Base-by-base conservation (phyloP, 2,113 vertebrate genomes). In the Gasterosteus aculeatus region DNA sequence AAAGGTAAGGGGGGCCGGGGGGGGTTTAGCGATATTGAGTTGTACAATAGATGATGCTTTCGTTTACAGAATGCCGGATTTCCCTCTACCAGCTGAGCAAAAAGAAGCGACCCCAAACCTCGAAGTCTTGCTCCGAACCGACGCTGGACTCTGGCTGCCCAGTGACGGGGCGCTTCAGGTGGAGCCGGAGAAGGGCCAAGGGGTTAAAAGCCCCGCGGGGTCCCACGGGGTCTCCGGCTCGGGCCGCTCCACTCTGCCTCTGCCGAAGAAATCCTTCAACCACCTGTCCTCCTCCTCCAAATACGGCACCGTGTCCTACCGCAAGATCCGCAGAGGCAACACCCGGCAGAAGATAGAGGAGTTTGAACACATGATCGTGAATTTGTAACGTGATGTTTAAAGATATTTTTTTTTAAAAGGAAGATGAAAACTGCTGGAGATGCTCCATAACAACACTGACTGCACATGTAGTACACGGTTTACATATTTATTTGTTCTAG, bases 301-400 rank as follows among this genome's bases (percentile, higher is more conserved):
- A 70, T 99, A 98, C 87, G 96, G 96, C 79, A 98, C 97, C 0
- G 95, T 97, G 88, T 99, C 97, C 63, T 99, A 98, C 83, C 93
- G 97, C 60, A 97, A 94, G 92, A 99, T 98, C 79, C 92, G 94
- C 29, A 96, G 95, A 90, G 98, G 98, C 72, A 98, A 98, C 91
- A 99, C 97, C 42, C 96, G 95, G 10, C 95, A 98, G 85, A 95
- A 95, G 79, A 97, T 98, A 3, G 95, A 97, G 19, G 95, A 96
- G 75, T 99, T 98, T 42, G 98, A 99, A 76, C 94, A 94, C 75
- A 96, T 97, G 95, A 93, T 98, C 82, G 95, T 96, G 91, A 92
- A 90, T 46, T 70, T 86, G 70, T 92, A 56, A 89, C 12, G 75
- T 8, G 57, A 44, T 18, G 12, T 14, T 60, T n/a, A 7, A 4